Conservation (phyloP, 2,888 invertebrate species). For the Catocala nupta region DNA sequence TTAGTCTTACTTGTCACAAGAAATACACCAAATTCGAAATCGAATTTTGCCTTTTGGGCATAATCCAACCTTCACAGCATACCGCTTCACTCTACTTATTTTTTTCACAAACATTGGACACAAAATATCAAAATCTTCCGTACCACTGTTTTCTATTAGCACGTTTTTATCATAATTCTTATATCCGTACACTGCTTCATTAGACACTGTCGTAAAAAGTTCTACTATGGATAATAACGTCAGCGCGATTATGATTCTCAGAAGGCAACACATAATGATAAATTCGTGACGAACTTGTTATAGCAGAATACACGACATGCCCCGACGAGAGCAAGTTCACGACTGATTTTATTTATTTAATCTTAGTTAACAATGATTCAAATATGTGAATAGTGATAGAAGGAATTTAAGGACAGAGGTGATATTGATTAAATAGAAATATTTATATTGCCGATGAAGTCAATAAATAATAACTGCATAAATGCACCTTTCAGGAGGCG, state of each 20-base stretch:
- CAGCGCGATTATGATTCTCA: background rate
- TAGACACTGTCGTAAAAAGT: background rate
- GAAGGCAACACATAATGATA: background rate
- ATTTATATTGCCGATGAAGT: too few species aligned
- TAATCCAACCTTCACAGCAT: background rate
- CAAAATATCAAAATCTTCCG: too few species aligned
- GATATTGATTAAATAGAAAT: too few species aligned
- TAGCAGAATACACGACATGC: background rate
- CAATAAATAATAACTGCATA: too few species aligned
- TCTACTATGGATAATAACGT: background rate
- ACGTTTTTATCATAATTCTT: too few species aligned
- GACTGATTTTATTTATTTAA: background rate
- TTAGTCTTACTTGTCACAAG: constrained; percentile 5
- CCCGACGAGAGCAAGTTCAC: background rate
- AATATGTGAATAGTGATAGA: too few species aligned
- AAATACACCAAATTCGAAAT: constrained; percentile 2
- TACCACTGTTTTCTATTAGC: too few species aligned
- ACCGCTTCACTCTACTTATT: background rate
- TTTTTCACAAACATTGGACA: background rate
- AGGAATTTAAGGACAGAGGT: too few species aligned
- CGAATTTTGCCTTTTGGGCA: background rate
- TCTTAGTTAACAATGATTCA: too few species aligned
- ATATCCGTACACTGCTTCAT: background rate
- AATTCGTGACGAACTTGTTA: background rate
- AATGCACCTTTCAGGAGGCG: too few species aligned